Base-by-base conservation (phyloP, 2,113 vertebrate genomes). In the Thunnus thynnus region DNA sequence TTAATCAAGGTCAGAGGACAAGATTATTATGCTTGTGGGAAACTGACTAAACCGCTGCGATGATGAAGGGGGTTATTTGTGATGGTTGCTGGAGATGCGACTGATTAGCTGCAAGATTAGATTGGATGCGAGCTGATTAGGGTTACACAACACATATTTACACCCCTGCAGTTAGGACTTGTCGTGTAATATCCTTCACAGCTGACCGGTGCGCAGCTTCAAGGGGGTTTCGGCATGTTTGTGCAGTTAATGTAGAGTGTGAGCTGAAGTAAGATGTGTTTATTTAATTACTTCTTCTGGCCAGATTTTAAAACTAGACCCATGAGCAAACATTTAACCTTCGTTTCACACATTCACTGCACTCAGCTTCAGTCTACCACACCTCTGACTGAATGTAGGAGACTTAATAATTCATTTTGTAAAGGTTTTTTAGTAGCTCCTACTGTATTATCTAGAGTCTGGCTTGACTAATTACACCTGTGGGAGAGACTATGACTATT, bases 91-190 rank as follows among this genome's bases (percentile, higher is more conserved):
- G 50, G 50, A 66, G 22, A 68, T 41, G 11, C 13, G n/a, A 16
- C 27, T 75, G 80, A 86, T 79, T 41, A 79, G 78, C 17, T 76
- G 51, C 16, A 3, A 25, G 48, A 70, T 66, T 66, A 52, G 61
- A 73, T 63, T 22, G 57, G 56, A 63, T 55, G 20, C 0, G 11
- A 62, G 25, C 41, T 61, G 68, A 78, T 66, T 44, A 47, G 10
- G 2, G 18, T 73, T 62, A 58, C 36, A 32, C 47, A 67, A 74
- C 76, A 30, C 9, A 51, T 3, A 54, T 71, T 25, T 9, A 36
- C 64, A 46, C 7, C 48, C 48, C 5, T 22, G 4, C 71, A 68
- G 48, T 67, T 11, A 50, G 36, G 55, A 27, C n/a, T 12, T 16
- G 63, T 54, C 55, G n/a, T 10, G 10, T 70, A 12, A 22, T 13